These are phyloP conservation scores for Australoheros scitulus DNA, from an alignment of 2,113 vertebrate genomes.

Conservation along the genomic window DNA sequence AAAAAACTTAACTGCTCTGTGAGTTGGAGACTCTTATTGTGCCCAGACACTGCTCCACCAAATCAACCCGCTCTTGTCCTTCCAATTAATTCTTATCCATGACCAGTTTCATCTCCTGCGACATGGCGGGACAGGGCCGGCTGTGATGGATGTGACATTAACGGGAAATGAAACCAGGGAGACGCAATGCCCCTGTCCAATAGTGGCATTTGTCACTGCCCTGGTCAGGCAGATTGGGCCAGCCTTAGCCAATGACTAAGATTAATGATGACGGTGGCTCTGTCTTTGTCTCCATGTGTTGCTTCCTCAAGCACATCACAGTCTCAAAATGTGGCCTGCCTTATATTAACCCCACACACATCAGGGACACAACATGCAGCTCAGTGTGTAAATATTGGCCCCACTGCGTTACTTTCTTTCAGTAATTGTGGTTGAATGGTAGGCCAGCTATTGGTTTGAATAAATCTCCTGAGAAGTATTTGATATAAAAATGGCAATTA, in stretches of 20 bases:
- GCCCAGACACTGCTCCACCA: constrained; percentile 22
- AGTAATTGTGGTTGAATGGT: background rate
- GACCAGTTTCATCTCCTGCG: constrained; percentile 65
- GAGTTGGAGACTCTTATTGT: background rate
- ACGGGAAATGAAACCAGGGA: constrained; percentile 76
- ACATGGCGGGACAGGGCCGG: constrained; percentile 67
- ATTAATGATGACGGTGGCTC: constrained; percentile 76
- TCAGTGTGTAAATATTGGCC: constrained; percentile 14
- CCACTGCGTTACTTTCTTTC: background rate
- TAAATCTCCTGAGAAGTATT: background rate
- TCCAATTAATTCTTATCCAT: constrained; percentile 68
- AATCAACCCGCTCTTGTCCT: constrained; percentile 64
- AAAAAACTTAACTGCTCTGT: background rate
- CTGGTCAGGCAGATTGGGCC: constrained; percentile 74
- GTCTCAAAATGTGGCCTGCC: constrained; percentile 50
- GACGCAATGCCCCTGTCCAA: constrained; percentile 73
- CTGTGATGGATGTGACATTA: constrained; percentile 80
- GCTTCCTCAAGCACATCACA: constrained; percentile 45
- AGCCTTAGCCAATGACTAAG: constrained; percentile 72
- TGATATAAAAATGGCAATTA: background rate
- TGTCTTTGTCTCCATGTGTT: constrained; percentile 70
- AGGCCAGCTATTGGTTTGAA: background rate
- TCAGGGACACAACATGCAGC: constrained; percentile 19
- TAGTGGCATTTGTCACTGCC: constrained; percentile 80
- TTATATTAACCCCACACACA: constrained; percentile 27